Evolutionary conservation across 2,888 invertebrate genomes (phyloP).

Genomic region (Mystacides longicornis): DNA sequence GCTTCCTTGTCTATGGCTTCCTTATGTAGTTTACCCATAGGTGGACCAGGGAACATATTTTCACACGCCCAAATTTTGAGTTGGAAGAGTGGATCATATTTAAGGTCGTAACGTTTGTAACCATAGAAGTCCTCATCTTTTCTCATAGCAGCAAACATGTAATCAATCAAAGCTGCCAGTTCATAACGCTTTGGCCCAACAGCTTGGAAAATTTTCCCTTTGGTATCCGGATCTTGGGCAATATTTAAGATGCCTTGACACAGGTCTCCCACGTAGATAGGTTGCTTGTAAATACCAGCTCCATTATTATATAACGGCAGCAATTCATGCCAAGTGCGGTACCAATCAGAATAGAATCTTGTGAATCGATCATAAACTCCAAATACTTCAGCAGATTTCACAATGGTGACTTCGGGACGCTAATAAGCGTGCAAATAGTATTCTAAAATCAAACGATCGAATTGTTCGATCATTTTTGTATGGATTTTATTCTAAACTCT

Average conservation of each 20-base stretch:
- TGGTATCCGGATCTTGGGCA: constrained; percentile 64
- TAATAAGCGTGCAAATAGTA: too few relatives aligned
- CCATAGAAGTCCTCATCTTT: constrained; percentile 61
- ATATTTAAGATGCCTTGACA: constrained; percentile 80
- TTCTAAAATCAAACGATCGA: too few relatives aligned
- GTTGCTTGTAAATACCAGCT: constrained; percentile 80
- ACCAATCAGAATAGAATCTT: constrained; percentile 53
- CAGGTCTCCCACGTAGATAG: constrained; percentile 80
- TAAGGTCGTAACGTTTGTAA: constrained; percentile 64
- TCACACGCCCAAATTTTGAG: constrained; percentile 58
- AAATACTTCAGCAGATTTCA: constrained; percentile 88
- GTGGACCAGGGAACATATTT: constrained; percentile 55
- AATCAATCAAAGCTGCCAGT: constrained; percentile 73
- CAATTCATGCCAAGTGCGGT: constrained; percentile 54
- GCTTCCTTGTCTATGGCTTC: constrained; percentile 80
- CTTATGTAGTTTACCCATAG: constrained; percentile 63
- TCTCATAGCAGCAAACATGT: constrained; percentile 70
- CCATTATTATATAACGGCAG: constrained; percentile 84
- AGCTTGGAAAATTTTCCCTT: constrained; percentile 78
- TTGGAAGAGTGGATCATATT: constrained; percentile 60
- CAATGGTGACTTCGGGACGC: constrained; percentile 88
- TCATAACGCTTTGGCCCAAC: constrained; percentile 80
- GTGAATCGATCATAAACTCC: constrained; percentile 86
- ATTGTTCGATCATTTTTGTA: too few relatives aligned
- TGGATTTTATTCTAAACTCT: too few relatives aligned